Evolutionary conservation across 2,113 vertebrate species (phyloP), one percentile per base, ranked within the genome.

Genomic region (Brachypteracias leptosomus): DNA sequence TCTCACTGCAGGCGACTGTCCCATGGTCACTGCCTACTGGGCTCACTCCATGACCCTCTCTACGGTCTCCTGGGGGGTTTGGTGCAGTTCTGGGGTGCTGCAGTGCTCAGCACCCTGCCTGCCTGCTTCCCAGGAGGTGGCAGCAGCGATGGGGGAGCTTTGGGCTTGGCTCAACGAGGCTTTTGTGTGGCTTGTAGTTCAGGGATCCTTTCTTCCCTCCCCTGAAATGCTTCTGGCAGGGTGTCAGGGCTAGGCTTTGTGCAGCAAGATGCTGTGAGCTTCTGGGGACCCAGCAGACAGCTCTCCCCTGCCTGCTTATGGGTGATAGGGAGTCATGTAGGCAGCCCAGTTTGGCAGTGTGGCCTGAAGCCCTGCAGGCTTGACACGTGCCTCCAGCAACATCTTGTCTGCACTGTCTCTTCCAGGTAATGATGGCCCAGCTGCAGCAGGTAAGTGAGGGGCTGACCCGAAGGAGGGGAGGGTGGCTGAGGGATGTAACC

Each of bases 401-500:
- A 3, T 18, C 18, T 31, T 92, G 36, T 89, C 40, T n/a, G 1
- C 2, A 1, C 6, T 74, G 5, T 83, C 20, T 96, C n/a, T 88
- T 88, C 19, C 72, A 96, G 96, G 58, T 44, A 11, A 9, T 4
- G 77, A 42, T 2, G 22, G 26, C 31, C 35, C 92, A 40, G 16
- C 19, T 52, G 29, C 31, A 36, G 10, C 70, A 94, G 96, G 95
- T 94, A 95, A 6, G 89, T 15, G 19, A 80, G 5, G 63, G 17
- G n/a, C 33, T 85, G 40, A 28, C 47, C 38, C 1, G 0, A 21
- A 36, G 33, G 16, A 67, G 7, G 33, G 40, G 22, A 57, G 26
- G 16, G 58, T 0, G 0, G 14, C 7, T 0, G 2, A 9, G 10
- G 16, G 3, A 0, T 33, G 59, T 20, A 29, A 42, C 13, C 12